Base-by-base conservation (phyloP, 1,140 invertebrate genomes). In the Dolichoris vasculosae region DNA sequence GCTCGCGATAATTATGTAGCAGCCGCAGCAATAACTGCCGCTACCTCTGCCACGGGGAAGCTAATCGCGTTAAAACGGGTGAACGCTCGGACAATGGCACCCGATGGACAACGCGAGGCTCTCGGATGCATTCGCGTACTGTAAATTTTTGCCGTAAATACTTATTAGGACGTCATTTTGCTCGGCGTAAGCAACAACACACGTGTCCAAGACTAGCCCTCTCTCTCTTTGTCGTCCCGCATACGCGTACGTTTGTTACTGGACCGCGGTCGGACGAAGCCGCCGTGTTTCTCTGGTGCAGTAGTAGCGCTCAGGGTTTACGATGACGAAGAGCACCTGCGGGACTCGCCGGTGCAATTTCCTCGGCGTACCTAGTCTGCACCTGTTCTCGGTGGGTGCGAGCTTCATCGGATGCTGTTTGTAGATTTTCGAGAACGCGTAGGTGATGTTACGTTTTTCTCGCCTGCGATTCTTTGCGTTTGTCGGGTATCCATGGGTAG, bases 311-410 rank as follows among this genome's bases (percentile, higher is more conserved):
- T 89, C 91, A 92, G 91, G 92, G 91, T 93, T 93, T 93, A 93
- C 93, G 91, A 93, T 93, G 92, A 93, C 92, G 92, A 93, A 93
- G 90, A 91, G 92, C 90, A 92, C 92, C 92, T 91, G 90, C 86
- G 92, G 92, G 92, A 93, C 91, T 88, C 55, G 84, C 86, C 88
- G 88, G 89, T 89, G 91, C 92, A 92, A 92, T 93, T 92, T 92
- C 90, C 92, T 89, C 90, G 88, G 23, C n/a, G 43, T 64, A 32
- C 40, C 2, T 64, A 83, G 79, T 86, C 87, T 88, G 89, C 89
- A 91, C 89, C 89, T 89, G 89, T 90, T 89, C 86, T 86, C 48
- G 11, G n/a, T 40, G 3, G 13, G 48, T 20, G 35, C 69, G 35
- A 35, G 63, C 43, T 69, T 32, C 64, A 46, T 71, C 64, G 51